A percentile compares a stretch with the other conserved stretches of the same genome.
Evolutionary conservation across 2,797 vertebrate genomes (phyloP).

Genomic region (Allobates femoralis): DNA sequence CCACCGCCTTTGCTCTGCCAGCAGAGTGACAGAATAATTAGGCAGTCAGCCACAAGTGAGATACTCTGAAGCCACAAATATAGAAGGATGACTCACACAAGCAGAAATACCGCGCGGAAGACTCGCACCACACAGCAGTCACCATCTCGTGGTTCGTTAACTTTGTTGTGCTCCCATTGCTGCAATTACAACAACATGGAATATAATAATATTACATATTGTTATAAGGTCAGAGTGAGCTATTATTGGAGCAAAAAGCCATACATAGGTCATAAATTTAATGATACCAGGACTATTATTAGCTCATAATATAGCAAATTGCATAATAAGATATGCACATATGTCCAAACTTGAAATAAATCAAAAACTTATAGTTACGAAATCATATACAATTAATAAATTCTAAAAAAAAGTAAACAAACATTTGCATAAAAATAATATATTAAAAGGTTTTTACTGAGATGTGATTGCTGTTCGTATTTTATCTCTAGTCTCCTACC

Average conservation of each 20-base stretch:
- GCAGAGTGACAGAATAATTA: conserved; percentile 57
- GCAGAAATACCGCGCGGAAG: conserved; percentile 19
- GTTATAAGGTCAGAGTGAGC: neutral
- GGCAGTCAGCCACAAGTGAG: conserved; percentile 51
- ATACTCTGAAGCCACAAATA: conserved; percentile 38
- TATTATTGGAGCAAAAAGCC: neutral
- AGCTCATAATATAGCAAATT: conserved; percentile 25
- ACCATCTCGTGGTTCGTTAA: neutral
- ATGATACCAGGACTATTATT: conserved; percentile 59
- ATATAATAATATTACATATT: neutral
- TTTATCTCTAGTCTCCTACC: too few relatives aligned
- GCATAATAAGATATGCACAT: too few relatives aligned
- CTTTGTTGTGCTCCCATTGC: neutral
- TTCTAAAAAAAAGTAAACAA: too few relatives aligned
- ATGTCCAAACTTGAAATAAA: too few relatives aligned
- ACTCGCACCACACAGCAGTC: neutral
- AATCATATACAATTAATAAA: too few relatives aligned
- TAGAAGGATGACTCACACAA: conserved; percentile 33
- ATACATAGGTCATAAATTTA: neutral
- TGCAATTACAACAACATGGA: neutral
- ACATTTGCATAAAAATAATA: too few relatives aligned
- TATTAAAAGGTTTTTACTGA: too few relatives aligned
- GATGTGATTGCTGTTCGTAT: too few relatives aligned
- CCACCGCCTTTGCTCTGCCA: conserved; percentile 40
- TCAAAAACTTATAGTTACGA: too few relatives aligned